phyloP scores from a whole-genome alignment of 2,113 vertebrate species.

The Phodopus roborovskii region DNA sequence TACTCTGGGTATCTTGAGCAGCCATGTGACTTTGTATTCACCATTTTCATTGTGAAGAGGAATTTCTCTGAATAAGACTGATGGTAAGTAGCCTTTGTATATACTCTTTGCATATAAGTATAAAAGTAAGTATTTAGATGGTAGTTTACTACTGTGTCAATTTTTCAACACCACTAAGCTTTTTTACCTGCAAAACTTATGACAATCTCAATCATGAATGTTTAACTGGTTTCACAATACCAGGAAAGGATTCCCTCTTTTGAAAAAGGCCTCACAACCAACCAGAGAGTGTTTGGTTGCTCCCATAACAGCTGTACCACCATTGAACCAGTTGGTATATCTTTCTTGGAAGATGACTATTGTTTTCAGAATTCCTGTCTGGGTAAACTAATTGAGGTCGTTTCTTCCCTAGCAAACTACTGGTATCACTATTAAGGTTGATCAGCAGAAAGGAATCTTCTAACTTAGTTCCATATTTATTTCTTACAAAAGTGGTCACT shows the following conservation, averaged over 20 bases:
- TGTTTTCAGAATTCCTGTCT: neutral
- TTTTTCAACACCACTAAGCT: neutral
- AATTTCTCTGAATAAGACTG: neutral
- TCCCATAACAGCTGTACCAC: neutral
- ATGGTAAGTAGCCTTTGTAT: neutral
- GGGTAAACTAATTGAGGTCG: neutral
- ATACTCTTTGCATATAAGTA: neutral
- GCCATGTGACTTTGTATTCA: neutral
- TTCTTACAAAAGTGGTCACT: constrained; percentile 7
- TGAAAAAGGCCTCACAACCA: neutral
- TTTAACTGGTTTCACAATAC: neutral
- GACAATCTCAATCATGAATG: neutral
- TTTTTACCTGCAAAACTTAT: neutral
- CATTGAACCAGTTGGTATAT: neutral
- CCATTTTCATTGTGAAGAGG: neutral
- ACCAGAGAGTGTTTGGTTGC: neutral
- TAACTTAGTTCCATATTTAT: neutral
- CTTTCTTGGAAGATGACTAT: neutral
- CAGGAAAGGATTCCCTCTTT: neutral
- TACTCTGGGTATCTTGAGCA: neutral
- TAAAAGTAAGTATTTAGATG: neutral
- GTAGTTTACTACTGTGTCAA: neutral
- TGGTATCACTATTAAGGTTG: neutral
- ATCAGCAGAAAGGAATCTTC: neutral
- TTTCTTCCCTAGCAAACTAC: neutral